Evolutionary conservation across 2,888 invertebrate genomes (phyloP).

Genomic region (Spilarctia lutea): DNA sequence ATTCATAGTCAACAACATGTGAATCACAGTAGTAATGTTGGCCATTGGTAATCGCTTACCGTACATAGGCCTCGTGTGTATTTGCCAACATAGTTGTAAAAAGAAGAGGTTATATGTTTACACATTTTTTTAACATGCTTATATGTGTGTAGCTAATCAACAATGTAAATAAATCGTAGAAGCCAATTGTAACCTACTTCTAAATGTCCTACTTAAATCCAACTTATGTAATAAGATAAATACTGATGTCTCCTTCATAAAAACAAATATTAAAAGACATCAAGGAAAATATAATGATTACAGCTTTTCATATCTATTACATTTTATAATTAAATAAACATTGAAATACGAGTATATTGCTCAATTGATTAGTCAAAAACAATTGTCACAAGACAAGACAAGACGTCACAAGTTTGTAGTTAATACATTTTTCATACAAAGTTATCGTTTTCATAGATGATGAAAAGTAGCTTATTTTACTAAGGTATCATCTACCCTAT

Average conservation of each 20-base stretch:
- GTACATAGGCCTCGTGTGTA: not conserved
- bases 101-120: not conserved
- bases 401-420: too few relatives aligned
- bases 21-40: not conserved
- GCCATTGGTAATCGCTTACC: not conserved
- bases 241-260: too few relatives aligned
- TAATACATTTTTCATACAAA: too few relatives aligned
- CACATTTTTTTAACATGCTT: not conserved
- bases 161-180: not conserved
- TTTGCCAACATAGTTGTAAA: slow-evolving; percentile 39
- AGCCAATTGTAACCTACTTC: not conserved
- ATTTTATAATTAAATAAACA: too few relatives aligned
- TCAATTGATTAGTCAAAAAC: too few relatives aligned
- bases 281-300: too few relatives aligned
- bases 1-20: not conserved
- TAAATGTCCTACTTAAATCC: not conserved
- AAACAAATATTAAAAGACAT: too few relatives aligned
- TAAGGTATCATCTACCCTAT: not conserved
- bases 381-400: too few relatives aligned
- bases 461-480: too few relatives aligned
- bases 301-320: too few relatives aligned
- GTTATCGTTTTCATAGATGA: too few relatives aligned
- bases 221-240: not conserved
- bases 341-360: too few relatives aligned
- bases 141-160: not conserved